Percentiles rank a stretch among this genome's conserved stretches.
These are phyloP conservation scores for rat (Rattus norvegicus) DNA, from an alignment of 2,113 vertebrate species.

Conservation along the genomic window GRCr8 NC_086039.1:71099501-71100000, in stretches of 20 bases:
- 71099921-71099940: background rate
- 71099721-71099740: background rate
- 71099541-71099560: background rate
- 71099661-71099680: background rate
- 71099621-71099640: background rate
- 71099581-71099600: background rate
- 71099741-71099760: constrained; percentile 9
- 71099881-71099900: background rate
- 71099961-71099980: background rate
- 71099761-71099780: constrained; percentile 15
- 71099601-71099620: background rate
- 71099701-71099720: constrained; percentile 29
- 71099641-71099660: background rate
- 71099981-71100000: constrained; percentile 22
- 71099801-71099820: constrained; percentile 50
- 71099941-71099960: background rate
- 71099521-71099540: background rate
- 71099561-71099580: background rate
- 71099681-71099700: background rate
- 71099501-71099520: background rate
- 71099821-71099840: constrained; percentile 3
- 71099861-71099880: background rate
- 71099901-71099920: background rate
- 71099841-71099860: background rate
- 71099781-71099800: constrained; percentile 49